Evolutionary conservation across 2,888 invertebrate genomes (phyloP), one percentile per base, ranked within the genome.

Genomic region (Seira ritae): DNA sequence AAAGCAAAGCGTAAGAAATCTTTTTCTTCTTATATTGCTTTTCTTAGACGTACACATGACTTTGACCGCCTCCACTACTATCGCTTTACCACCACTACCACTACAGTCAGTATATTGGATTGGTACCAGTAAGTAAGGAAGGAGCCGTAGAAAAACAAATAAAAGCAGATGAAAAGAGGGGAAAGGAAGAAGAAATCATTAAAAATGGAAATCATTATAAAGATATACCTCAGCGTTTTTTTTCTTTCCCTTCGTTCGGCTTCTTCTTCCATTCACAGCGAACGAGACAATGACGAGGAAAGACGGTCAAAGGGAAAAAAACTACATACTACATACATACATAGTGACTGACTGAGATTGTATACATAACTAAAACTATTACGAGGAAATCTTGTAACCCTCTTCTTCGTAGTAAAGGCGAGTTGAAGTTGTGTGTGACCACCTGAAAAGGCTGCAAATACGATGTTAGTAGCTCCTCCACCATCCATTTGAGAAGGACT

Each of bases 111-210:
- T n/a, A n/a, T n/a, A n/a, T n/a, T n/a, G n/a, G n/a, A n/a, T n/a
- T n/a, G n/a, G 60, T 60, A 60, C 17, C 60, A 70, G 68, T n/a
- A 76, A 50, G 75, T 69, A 78, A 71, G 20, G 71, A 17, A 67
- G 68, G 23, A 23, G 68, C 24, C 23, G 68, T 22, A 73, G 68
- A 22, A 66, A 70, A 60, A 60, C 60, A 60, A 60, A 60, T 60
- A 60, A 60, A 42, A 60, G 60, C 10, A 60, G 60, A 60, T 60
- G n/a, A 60, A 70, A 68, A 46, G 55, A 37, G 68, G 62, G 76
- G 77, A 77, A 55, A 82, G 77, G 72, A 72, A 71, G 81, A 62
- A 83, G 83, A 78, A 83, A 73, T 78, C 83, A 83, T 83, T 83
- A 83, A 83, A 83, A 83, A 83, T 83, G 83, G 83, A 83, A 83